Base-by-base conservation (phyloP, 2,113 vertebrate genomes). In the Limnothrissa miodon region DNA sequence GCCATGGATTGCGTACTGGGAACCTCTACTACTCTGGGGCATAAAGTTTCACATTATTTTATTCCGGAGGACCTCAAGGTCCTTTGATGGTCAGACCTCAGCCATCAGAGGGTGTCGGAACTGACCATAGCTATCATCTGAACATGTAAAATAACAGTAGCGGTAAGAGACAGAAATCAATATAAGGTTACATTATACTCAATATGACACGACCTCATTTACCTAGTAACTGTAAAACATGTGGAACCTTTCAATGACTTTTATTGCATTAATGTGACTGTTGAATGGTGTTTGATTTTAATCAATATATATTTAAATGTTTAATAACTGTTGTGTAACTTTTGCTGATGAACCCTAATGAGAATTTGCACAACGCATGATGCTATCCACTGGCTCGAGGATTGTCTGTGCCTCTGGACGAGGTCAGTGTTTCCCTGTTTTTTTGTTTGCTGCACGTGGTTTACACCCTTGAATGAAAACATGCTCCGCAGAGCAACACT, bases 21-120 rank as follows among this genome's bases (percentile, higher is more conserved):
- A 83, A 84, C 78, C 83, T 80, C 66, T 39, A 70, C 56, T 74
- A 74, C 29, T 5, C 25, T 13, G 39, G 29, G 80, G 79, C 79
- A 39, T 80, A 80, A 70, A 84, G 83, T 84, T 84, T 84, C 83
- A 84, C 70, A 46, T 39, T 74, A 62, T 79, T 66, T 80, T 25
- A 78, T 23, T 21, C 56, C 1, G 9, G 13, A 44, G 25, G 83
- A 66, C 45, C 45, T n/a, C n/a, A 84, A 46, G 59, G 62, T 80
- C 45, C 48, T 74, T 25, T 80, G 59, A 74, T 1, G 33, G 44
- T 70, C 56, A 29, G 56, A 45, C 25, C 53, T 74, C 66, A 74
- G 66, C 66, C 66, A 13, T 74, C 66, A 74, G 66, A 36, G 29
- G 66, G 66, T 74, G 66, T 29, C 33, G 59, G 59, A 33, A 10